These are phyloP conservation scores for Notiomystis cincta DNA, from an alignment of 2,113 vertebrate species.

Conservation along the genomic window DNA sequence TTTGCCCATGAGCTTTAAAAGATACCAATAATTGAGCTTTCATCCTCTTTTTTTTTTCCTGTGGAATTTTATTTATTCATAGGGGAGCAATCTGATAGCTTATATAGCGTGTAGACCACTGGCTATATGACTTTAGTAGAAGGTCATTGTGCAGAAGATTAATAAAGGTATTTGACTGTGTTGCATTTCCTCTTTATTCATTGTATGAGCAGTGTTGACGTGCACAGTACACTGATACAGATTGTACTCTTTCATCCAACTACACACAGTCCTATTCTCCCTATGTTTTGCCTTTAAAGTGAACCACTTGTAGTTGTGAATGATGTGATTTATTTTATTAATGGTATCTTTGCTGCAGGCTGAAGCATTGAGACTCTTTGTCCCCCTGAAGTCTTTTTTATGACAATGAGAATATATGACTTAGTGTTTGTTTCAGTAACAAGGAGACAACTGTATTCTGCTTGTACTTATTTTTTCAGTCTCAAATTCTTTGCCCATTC, in stretches of 20 bases:
- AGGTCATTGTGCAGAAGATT: slow-evolving; percentile 35
- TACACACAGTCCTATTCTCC: slow-evolving; percentile 60
- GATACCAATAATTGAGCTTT: background rate
- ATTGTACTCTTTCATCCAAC: slow-evolving; percentile 58
- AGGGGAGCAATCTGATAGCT: background rate
- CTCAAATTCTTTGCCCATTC: background rate
- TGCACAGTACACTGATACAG: slow-evolving; percentile 59
- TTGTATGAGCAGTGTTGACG: slow-evolving; percentile 33
- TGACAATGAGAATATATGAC: slow-evolving; percentile 43
- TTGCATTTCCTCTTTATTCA: slow-evolving; percentile 62
- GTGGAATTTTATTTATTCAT: slow-evolving; percentile 1
- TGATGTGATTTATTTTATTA: slow-evolving; percentile 59
- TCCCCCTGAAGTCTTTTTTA: background rate
- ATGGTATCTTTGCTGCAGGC: slow-evolving; percentile 55
- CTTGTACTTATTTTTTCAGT: background rate
- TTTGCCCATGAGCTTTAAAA: background rate
- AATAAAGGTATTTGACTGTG: slow-evolving; percentile 47
- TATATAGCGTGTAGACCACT: background rate
- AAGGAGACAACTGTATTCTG: slow-evolving; percentile 23
- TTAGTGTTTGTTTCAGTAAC: slow-evolving; percentile 27
- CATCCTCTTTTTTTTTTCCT: background rate
- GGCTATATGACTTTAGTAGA: background rate
- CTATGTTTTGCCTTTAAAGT: slow-evolving; percentile 44
- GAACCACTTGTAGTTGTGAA: slow-evolving; percentile 41
- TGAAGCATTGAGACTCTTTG: slow-evolving; percentile 28